Conservation (phyloP, 1,140 invertebrate species). For the Scaptomyza hsui region DNA sequence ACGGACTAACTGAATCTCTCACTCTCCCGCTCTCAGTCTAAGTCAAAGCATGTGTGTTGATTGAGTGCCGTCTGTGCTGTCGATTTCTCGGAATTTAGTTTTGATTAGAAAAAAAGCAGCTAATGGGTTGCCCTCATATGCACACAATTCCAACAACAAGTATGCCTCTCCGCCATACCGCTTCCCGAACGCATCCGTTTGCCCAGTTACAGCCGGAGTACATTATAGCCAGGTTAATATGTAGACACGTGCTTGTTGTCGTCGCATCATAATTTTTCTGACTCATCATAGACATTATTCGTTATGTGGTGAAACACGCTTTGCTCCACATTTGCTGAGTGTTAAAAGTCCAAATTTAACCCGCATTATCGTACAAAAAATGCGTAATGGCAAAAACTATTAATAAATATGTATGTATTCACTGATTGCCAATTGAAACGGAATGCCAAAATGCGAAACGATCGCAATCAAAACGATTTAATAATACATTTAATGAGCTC, state of each 20-base stretch:
- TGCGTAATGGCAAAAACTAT: neutral
- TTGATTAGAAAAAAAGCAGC: constrained; percentile 67
- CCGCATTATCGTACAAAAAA: neutral
- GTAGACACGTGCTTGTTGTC: constrained; percentile 8
- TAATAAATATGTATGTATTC: neutral
- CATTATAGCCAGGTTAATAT: neutral
- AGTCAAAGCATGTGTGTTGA: neutral
- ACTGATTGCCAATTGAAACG: neutral
- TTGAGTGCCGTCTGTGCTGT: constrained; percentile 8
- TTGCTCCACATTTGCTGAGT: too few relatives aligned
- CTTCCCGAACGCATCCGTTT: neutral
- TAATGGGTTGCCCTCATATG: constrained; percentile 46
- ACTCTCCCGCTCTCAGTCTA: neutral
- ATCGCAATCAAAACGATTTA: neutral
- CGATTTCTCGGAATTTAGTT: constrained; percentile 62
- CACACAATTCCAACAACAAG: neutral
- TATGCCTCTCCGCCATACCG: neutral
- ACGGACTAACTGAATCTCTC: neutral
- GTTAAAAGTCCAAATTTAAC: too few relatives aligned
- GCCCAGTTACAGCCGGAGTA: neutral
- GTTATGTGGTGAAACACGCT: neutral
- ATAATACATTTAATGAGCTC: neutral
- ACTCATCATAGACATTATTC: neutral
- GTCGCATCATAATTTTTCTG: constrained; percentile 1
- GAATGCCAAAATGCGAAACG: neutral